Evolutionary conservation across 2,888 invertebrate genomes (phyloP).

Genomic region (Liodrosophila aerea): DNA sequence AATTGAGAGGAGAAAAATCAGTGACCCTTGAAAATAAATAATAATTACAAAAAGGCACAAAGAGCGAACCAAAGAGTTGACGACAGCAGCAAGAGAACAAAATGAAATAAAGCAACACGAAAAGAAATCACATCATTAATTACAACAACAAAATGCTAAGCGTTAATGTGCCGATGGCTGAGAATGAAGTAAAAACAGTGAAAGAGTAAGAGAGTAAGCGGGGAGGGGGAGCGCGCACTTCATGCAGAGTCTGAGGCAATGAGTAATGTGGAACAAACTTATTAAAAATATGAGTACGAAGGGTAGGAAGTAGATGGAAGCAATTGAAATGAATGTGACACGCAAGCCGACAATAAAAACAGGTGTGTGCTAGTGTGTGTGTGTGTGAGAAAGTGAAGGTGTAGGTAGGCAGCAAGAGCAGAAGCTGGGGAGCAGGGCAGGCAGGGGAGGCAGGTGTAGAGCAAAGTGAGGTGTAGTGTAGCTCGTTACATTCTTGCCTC

Average conservation of each 20-base stretch:
- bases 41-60: constrained; percentile 44
- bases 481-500: constrained; percentile 12
- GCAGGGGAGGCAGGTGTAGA: too few relatives aligned
- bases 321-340: constrained; percentile 60
- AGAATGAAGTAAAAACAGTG: constrained; percentile 1
- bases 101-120: background rate
- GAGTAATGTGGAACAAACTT: constrained; percentile 53
- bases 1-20: constrained; percentile 55
- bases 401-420: constrained; percentile 5
- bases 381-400: constrained; percentile 57
- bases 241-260: constrained; percentile 19
- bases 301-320: constrained; percentile 1
- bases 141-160: constrained; percentile 36
- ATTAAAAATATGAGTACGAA: constrained; percentile 46
- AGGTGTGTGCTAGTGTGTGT: background rate
- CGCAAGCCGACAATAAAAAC: constrained; percentile 49
- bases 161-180: constrained; percentile 40
- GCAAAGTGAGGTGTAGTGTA: constrained; percentile 7
- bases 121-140: constrained; percentile 48
- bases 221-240: constrained; percentile 7
- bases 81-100: constrained; percentile 26
- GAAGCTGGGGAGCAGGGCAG: background rate
- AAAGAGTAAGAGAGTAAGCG: background rate
- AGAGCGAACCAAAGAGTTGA: constrained; percentile 40
- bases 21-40: constrained; percentile 65